Evolutionary conservation across 2,797 vertebrate species (phyloP), one percentile per base, ranked within the genome.

Genomic region (Sciurus vulgaris): DNA sequence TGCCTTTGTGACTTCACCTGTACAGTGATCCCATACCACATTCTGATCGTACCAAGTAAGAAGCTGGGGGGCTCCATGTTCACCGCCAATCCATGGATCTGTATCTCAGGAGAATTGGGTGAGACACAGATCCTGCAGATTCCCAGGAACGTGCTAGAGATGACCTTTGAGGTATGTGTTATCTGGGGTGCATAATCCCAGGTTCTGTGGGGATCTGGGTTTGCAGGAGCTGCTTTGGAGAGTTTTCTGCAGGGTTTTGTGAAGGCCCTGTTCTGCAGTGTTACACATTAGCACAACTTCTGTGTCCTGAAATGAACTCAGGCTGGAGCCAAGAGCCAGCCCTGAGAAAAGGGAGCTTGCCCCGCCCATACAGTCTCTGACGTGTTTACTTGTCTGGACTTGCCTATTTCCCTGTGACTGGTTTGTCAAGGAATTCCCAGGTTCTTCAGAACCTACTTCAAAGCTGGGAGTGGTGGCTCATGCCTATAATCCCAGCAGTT

Each of bases 1-100:
- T 63, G 49, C 73, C 35, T 96, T 84, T 73, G 51, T 96, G 93
- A 38, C 59, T 94, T 96, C 61, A 3, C 33, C 95, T 95, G 89
- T 88, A 85, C 99, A 99, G 99, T 99, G 99, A 99, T 99, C 97
- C 99, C 99, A 0, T 99, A 99, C 98, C 99, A 99, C 85, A 99
- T 99, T 98, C 98, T 99, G 97, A 99, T 99, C 65, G 98, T 99
- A 97, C 98, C 99, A 61, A 99, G 99, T 98, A 99, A 99, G 99
- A 99, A 99, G 96, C 98, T 99, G 2, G 99, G 99, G 3, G 99
- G 99, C 93, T 99, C 99, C 94, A 99, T 99, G 99, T 99, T 99
- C 98, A 99, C 99, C 20, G 99, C 99, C 95, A 99, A 99, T 97
- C 99, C 99, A 38, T 99, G 99, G 99, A 99, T 99, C 94, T 99